These are phyloP conservation scores for Agriopis marginaria DNA, from an alignment of 2,888 invertebrate species.

Conservation along the genomic window DNA sequence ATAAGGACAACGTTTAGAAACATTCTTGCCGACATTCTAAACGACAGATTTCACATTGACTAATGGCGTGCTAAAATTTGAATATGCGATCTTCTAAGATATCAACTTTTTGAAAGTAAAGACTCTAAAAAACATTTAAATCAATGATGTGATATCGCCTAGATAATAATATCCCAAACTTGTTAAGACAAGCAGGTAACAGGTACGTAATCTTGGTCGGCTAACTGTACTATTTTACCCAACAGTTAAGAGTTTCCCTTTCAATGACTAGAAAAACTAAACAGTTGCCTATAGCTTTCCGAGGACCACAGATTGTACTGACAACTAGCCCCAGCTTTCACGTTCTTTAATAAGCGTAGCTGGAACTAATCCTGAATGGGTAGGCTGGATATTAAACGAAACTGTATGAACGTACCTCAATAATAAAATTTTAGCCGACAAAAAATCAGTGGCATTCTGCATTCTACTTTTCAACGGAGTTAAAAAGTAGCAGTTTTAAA, in stretches of 20 bases:
- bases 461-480: background rate
- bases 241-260: slow-evolving; percentile 29
- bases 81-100: background rate
- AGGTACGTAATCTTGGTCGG: background rate
- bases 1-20: slow-evolving; percentile 21
- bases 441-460: too few species aligned
- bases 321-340: slow-evolving; percentile 36
- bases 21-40: slow-evolving; percentile 40
- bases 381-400: too few species aligned
- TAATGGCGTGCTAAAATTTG: slow-evolving; percentile 18
- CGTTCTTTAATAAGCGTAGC: slow-evolving; percentile 32
- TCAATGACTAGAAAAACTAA: slow-evolving; percentile 25
- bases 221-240: slow-evolving; percentile 1
- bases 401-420: too few species aligned
- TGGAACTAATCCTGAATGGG: slow-evolving; percentile 29
- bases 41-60: slow-evolving; percentile 21
- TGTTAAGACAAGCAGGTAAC: too few species aligned
- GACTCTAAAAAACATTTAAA: background rate
- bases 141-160: background rate
- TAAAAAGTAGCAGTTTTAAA: background rate
- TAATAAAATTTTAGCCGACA: too few species aligned
- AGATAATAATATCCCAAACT: background rate
- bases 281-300: slow-evolving; percentile 16
- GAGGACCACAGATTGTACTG: slow-evolving; percentile 16
- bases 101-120: background rate